Percentiles rank a stretch among this genome's conserved stretches.
Evolutionary conservation across 2,888 invertebrate genomes (phyloP).

Genomic region (Parthenolecanium corni): DNA sequence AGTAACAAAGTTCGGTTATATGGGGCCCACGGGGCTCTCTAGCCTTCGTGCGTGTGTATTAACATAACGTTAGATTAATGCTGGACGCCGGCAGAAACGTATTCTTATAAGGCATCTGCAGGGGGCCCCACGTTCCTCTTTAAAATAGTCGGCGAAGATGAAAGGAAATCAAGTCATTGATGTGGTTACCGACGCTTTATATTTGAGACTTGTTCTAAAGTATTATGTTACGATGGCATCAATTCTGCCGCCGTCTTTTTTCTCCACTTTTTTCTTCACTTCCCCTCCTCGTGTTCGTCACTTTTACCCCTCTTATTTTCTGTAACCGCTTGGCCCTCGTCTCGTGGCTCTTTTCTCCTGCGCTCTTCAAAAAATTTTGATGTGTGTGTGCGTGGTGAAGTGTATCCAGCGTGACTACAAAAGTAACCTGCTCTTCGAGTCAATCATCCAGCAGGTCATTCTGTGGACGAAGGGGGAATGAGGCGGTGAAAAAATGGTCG

Average conservation of each 20-base stretch:
- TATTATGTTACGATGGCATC: constrained; percentile 27
- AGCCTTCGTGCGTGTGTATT: neutral
- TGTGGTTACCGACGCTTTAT: constrained; percentile 27
- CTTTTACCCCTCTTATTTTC: neutral
- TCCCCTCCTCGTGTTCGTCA: neutral
- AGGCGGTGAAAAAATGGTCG: no score
- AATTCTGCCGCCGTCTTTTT: constrained; percentile 24
- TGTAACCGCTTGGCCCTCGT: no score
- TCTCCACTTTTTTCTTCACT: no score
- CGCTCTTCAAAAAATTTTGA: no score
- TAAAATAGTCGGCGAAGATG: constrained; percentile 26
- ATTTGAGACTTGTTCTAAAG: constrained; percentile 24
- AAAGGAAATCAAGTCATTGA: constrained; percentile 25
- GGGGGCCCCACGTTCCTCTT: constrained; percentile 27
- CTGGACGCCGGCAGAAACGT: constrained; percentile 21
- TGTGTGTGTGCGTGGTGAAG: no score
- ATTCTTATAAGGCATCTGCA: constrained; percentile 26
- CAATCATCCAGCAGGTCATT: no score
- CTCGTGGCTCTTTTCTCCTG: no score
- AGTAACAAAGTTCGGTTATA: neutral
- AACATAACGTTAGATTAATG: constrained; percentile 23
- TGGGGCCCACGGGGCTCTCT: neutral
- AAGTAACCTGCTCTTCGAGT: no score
- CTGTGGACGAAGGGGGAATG: no score
- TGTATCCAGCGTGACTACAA: no score